phyloP scores from a whole-genome alignment of 2,888 invertebrate species.

The Plebejus argus region DNA sequence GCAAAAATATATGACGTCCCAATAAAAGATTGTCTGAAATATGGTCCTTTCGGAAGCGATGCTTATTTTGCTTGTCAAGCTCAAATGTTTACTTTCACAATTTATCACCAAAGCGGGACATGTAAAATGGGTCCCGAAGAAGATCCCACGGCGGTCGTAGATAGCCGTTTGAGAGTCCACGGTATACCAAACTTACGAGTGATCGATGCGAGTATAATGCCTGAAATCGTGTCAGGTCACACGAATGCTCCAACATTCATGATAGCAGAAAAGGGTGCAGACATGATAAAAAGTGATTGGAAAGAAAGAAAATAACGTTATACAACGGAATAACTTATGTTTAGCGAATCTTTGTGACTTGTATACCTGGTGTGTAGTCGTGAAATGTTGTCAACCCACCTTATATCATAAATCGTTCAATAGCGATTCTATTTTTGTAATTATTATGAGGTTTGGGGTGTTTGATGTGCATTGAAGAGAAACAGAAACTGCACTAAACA shows the following conservation, averaged over 20 bases:
- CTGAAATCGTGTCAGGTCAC: conserved; percentile 87
- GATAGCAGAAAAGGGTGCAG: conserved; percentile 90
- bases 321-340: background rate
- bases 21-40: conserved; percentile 80
- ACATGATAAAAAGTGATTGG: conserved; percentile 84
- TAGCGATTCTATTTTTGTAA: background rate
- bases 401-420: background rate
- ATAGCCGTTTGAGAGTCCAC: conserved; percentile 82
- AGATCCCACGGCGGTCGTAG: conserved; percentile 83
- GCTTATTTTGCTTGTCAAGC: conserved; percentile 86
- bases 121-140: conserved; percentile 83
- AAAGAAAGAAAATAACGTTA: conserved; percentile 44
- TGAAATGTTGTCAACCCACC: background rate
- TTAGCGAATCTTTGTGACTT: background rate
- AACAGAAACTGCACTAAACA: background rate
- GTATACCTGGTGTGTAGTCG: background rate
- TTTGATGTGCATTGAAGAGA: background rate
- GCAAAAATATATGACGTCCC: conserved; percentile 81
- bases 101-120: conserved; percentile 85
- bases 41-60: conserved; percentile 82
- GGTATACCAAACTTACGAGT: conserved; percentile 86
- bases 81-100: conserved; percentile 84
- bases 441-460: background rate
- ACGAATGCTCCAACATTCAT: conserved; percentile 89
- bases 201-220: conserved; percentile 90